Conservation (phyloP, 1,140 invertebrate species). For the Drosophila tristis region DNA sequence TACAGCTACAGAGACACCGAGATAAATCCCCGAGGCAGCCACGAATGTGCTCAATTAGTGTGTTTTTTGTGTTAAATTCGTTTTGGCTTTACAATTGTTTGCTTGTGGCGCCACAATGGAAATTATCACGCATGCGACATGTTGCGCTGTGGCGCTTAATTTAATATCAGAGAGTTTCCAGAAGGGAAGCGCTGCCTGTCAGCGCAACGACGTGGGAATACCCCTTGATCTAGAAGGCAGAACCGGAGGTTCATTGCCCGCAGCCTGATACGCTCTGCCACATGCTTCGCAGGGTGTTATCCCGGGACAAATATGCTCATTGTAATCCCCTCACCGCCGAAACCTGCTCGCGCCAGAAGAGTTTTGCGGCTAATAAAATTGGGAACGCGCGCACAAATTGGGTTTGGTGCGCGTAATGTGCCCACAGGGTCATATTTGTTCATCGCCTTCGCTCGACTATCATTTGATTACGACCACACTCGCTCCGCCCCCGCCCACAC, state of each 20-base stretch:
- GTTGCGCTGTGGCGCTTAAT: conserved; percentile 28
- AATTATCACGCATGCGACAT: conserved; percentile 51
- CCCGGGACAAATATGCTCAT: conserved; percentile 26
- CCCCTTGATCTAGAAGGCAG: too few species aligned
- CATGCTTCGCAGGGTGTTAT: conserved; percentile 10
- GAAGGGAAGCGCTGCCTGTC: neutral
- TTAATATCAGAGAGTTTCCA: conserved; percentile 59
- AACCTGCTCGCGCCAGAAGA: conserved; percentile 22
- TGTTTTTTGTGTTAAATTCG: conserved; percentile 12
- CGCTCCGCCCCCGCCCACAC: neutral
- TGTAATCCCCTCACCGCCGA: neutral
- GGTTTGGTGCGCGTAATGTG: conserved; percentile 44
- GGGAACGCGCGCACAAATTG: conserved; percentile 27
- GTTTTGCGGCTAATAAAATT: conserved; percentile 73
- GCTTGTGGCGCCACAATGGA: conserved; percentile 27
- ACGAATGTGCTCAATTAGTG: conserved; percentile 61
- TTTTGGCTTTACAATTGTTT: conserved; percentile 38
- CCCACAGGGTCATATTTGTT: conserved; percentile 61
- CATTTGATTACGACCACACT: conserved; percentile 45
- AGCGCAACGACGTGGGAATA: neutral
- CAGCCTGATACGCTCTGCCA: conserved; percentile 5
- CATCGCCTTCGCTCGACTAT: conserved; percentile 59
- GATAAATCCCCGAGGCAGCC: neutral
- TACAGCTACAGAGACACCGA: neutral
- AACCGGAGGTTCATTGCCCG: too few species aligned